Conservation (phyloP, 2,797 vertebrate species). For the Cryptoprocta ferox region DNA sequence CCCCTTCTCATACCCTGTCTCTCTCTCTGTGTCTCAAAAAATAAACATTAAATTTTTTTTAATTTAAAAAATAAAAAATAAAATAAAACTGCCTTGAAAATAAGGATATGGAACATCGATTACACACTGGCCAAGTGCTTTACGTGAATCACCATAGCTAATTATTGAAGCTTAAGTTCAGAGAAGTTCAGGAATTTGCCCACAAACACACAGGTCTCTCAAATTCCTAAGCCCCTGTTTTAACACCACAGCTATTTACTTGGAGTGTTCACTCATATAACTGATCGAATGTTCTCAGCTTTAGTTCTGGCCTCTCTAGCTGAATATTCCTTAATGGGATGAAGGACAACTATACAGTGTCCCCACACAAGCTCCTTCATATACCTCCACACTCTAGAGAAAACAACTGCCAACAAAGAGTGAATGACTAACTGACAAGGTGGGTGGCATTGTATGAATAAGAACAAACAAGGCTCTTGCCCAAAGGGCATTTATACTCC, state of each 20-base stretch:
- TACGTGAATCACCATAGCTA: not conserved
- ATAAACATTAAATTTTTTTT: no score
- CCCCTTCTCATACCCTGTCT: no score
- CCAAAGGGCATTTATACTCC: not conserved
- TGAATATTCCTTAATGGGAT: not conserved
- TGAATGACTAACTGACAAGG: constrained; percentile 4
- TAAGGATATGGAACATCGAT: not conserved
- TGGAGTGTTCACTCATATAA: not conserved
- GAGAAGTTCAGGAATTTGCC: not conserved
- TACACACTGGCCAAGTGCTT: not conserved
- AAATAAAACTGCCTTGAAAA: not conserved
- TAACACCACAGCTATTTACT: not conserved
- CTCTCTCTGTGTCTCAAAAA: no score
- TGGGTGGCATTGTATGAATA: constrained; percentile 37
- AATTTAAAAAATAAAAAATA: no score
- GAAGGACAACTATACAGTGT: not conserved
- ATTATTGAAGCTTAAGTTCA: not conserved
- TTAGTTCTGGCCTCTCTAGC: not conserved
- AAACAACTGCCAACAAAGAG: not conserved
- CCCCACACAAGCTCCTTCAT: not conserved
- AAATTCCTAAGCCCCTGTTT: not conserved
- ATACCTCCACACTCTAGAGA: not conserved
- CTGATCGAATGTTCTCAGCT: not conserved
- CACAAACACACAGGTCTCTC: not conserved
- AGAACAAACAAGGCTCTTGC: not conserved